Base-by-base conservation (phyloP, 2,888 invertebrate species). In the Operophtera brumata region DNA sequence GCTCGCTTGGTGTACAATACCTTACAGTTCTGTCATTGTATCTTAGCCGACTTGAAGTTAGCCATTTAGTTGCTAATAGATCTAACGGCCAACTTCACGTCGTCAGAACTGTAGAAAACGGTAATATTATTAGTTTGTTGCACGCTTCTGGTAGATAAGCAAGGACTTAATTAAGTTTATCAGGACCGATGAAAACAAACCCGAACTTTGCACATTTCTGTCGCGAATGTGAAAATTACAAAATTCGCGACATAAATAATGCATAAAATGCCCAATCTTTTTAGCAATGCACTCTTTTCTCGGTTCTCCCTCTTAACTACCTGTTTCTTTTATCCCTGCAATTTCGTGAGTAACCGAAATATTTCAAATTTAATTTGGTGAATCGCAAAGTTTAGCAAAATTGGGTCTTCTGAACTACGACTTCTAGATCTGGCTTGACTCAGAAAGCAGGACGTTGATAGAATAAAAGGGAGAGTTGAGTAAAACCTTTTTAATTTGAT, bases 241-340 rank as follows among this genome's bases (percentile, higher is more conserved):
- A 2, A 30, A 46, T 40, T 20, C 34, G 35, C 44, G 41, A 45
- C 42, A 41, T 10, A 34, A 37, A 42, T 8, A 12, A 41, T 52
- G 42, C 34, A 35, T 6, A 3, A 26, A 44, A 34, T 41, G 35
- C 26, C 47, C 35, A 30, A 40, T 36, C 7, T 56, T 49, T 42
- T 46, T 46, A 48, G 48, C 48, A 57, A 52, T 42, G 57, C 57
- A 52, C 48, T 48, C 10, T 48, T 28, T 32, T 26, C 7, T 44
- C 43, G n/a, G 39, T 46, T 55, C 9, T 48, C 57, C 48, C 48
- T 52, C 44, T 57, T 37, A 28, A 13, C 52, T 57, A 57, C 42
- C 52, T 49, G 20, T 48, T 57, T 14, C 47, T 41, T 30, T 26
- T 26, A 45, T 10, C 25, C 12, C 48, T 46, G 45, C 40, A 30